Evolutionary conservation across 2,888 invertebrate species (phyloP).

Genomic region (Athalia circularis): DNA sequence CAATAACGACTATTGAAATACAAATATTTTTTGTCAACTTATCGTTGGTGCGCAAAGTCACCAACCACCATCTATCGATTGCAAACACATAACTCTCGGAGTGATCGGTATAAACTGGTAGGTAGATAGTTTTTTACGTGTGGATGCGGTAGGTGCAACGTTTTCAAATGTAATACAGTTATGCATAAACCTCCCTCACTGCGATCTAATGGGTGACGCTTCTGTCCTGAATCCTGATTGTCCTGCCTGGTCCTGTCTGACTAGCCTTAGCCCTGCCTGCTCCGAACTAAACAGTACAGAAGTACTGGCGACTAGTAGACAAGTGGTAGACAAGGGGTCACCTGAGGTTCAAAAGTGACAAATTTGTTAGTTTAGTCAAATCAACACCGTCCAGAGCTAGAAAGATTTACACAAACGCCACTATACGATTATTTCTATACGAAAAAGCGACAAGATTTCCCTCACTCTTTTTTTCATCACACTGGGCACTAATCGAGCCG

Average conservation of each 20-base stretch:
- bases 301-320: constrained; percentile 74
- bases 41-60: neutral
- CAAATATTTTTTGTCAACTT: constrained; percentile 34
- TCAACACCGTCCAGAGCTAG: constrained; percentile 21
- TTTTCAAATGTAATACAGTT: constrained; percentile 57
- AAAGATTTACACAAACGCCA: constrained; percentile 32
- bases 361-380: constrained; percentile 66
- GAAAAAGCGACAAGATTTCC: neutral
- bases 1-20: constrained; percentile 41
- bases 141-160: constrained; percentile 58
- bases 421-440: neutral
- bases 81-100: constrained; percentile 16
- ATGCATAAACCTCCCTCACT: constrained; percentile 67
- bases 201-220: constrained; percentile 68
- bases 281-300: constrained; percentile 72
- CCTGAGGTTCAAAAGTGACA: constrained; percentile 74
- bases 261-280: constrained; percentile 74
- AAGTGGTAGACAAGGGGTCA: constrained; percentile 70
- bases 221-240: constrained; percentile 71
- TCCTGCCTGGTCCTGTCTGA: constrained; percentile 62
- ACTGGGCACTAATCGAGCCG: too few species aligned
- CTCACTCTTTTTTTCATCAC: neutral
- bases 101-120: neutral
- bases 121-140: constrained; percentile 40
- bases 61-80: constrained; percentile 24